Evolutionary conservation across 92 coral and sea anemone genomes (phyloP), one percentile per base, ranked within the genome.

Genomic region (Epizoanthus rinbou): DNA sequence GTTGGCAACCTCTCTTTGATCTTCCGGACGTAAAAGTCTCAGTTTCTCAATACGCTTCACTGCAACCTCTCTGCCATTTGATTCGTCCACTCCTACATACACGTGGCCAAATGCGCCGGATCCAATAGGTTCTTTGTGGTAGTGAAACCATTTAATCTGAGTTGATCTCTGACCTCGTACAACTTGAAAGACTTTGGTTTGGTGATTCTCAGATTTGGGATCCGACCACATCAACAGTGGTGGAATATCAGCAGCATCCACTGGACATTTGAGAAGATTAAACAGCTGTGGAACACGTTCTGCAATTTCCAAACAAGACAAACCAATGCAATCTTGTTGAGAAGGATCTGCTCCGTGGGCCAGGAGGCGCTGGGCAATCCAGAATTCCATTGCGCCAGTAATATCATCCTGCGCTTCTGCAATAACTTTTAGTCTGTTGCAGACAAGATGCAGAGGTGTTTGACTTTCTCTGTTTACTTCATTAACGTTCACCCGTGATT

Each of bases 21-120:
- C 85, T 57, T 85, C 47, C 19, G 62, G 88, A 11, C 75, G 43
- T 8, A 9, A 2, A n/a, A 85, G 4, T 5, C 84, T 18, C 68
- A 13, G 21, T 25, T 75, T 85, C 35, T 63, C 85, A 22, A 76
- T 41, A 6, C 88, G 76, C n/a, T 85, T 85, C 28, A 85, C 59
- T 25, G 85, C 84, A 39, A 85, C 66, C 52, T 76, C 85, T 78
- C 85, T 76, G 5, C 88, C 88, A 47, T 85, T 64, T 17, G 33
- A 78, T 18, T 52, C 66, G 33, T 76, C 18, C 23, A 85, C 57
- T 66, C 85, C 85, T 2, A 69, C 88, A 85, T 23, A 85, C 4
- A 85, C 74, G 53, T 14, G 7, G 15, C 88, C 88, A 28, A 76
- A 85, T 0, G 85, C 64, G 28, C 88, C 88, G 28, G 25, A 33